Evolutionary conservation across 2,888 invertebrate species (phyloP).

Genomic region (Trichopoda pennipes): DNA sequence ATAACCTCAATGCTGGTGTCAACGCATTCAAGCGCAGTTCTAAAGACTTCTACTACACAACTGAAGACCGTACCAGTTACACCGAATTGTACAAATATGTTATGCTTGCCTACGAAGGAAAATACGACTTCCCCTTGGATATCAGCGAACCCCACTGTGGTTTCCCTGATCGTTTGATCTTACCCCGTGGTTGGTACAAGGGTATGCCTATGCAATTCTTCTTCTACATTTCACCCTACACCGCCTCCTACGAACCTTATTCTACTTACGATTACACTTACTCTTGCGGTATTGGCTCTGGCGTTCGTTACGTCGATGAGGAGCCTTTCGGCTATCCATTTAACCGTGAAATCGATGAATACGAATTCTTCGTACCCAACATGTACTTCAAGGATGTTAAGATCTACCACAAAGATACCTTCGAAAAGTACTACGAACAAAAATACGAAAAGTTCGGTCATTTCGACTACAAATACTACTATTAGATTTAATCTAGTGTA

Average conservation of each 20-base stretch:
- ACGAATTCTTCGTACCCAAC: constrained; percentile 83
- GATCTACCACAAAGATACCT: constrained; percentile 71
- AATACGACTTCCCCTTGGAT: constrained; percentile 81
- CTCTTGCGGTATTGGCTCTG: constrained; percentile 82
- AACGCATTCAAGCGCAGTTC: constrained; percentile 77
- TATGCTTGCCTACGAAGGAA: constrained; percentile 81
- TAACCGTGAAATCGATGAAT: constrained; percentile 84
- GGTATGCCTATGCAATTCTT: constrained; percentile 85
- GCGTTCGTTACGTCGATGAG: constrained; percentile 82
- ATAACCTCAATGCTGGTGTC: constrained; percentile 83
- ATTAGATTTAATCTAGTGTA: constrained; percentile 8
- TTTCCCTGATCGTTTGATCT: constrained; percentile 84
- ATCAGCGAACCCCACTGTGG: constrained; percentile 82
- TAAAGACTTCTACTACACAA: constrained; percentile 79
- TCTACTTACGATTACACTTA: constrained; percentile 81
- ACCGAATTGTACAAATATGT: constrained; percentile 81
- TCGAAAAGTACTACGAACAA: constrained; percentile 74
- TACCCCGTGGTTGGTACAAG: constrained; percentile 84
- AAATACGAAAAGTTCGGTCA: constrained; percentile 63
- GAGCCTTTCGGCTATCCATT: constrained; percentile 87
- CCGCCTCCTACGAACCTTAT: constrained; percentile 74
- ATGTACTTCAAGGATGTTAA: constrained; percentile 84
- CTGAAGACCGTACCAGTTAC: constrained; percentile 83
- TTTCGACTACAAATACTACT: constrained; percentile 61
- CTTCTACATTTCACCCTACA: constrained; percentile 83